Base-by-base conservation (phyloP, 2,113 vertebrate genomes). In the Mastomys coucha region DNA sequence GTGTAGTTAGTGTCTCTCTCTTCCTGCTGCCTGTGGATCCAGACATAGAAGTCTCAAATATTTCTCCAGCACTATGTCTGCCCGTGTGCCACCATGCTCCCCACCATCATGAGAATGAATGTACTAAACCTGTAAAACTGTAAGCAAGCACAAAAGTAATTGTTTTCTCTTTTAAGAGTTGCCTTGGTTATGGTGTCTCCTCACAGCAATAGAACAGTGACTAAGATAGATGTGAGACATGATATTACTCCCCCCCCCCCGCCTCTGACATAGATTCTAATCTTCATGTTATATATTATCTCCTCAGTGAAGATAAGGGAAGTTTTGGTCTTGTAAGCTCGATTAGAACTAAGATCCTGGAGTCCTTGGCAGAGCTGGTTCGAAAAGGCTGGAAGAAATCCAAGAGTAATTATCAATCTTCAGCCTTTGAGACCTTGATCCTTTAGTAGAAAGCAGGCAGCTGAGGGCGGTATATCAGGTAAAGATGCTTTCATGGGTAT, bases 341-440 rank as follows among this genome's bases (percentile, higher is more conserved):
- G 33, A 42, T 90, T 85, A 88, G 77, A 69, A 49, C 26, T 92
- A 56, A 90, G 76, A 70, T 93, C 80, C 56, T 65, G 42, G 56
- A 90, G 80, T 65, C 7, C n/a, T 53, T 70, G 14, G 24, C 13
- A 3, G 28, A 88, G 76, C 56, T 88, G 51, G 42, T 89, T 93
- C 93, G 82, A 81, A 86, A 91, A 94, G 19, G n/a, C 33, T 92
- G 49, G 85, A 91, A 85, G 3, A 45, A 95, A 92, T 77, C 24
- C n/a, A 73, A 42, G 72, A 28, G 51, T 95, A n/a, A 85, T 94
- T 53, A 75, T 11, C n/a, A 36, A 31, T 7, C 3, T 91, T 76
- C 2, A 56, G 26, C 60, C 77, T 42, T 67, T 56, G 63, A 53
- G 76, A 75, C 31, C 24, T 93, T 88, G 84, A 75, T 10, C 28